Conservation (phyloP, 2,888 invertebrate genomes). For the Galeopsomyia nigrocyanea region DNA sequence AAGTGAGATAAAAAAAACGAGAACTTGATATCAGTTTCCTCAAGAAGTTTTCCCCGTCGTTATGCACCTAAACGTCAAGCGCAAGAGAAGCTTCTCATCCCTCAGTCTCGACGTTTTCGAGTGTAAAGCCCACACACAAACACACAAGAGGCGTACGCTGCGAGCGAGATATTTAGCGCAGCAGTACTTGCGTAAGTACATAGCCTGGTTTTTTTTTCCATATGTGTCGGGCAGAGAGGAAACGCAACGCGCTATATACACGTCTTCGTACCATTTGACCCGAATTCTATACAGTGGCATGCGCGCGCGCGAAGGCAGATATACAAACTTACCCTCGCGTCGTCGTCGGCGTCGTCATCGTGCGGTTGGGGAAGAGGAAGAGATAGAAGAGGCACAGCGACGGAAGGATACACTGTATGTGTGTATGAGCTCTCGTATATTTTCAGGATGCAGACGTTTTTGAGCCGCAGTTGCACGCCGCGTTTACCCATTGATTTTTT, state of each 20-base stretch:
- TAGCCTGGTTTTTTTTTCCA: constrained; percentile 20
- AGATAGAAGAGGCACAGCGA: background rate
- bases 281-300: constrained; percentile 14
- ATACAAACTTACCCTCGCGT: constrained; percentile 1
- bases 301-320: background rate
- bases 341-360: background rate
- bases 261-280: constrained; percentile 13
- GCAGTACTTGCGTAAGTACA: background rate
- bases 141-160: too few species aligned
- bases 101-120: background rate
- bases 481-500: constrained; percentile 37
- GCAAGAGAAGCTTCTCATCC: too few species aligned
- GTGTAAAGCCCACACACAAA: background rate
- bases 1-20: too few species aligned
- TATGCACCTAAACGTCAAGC: too few species aligned
- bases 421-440: background rate
- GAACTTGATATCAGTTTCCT: too few species aligned
- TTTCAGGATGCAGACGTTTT: constrained; percentile 19
- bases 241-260: background rate
- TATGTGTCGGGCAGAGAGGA: background rate
- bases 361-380: background rate
- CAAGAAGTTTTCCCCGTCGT: too few species aligned
- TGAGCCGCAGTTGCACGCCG: background rate
- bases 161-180: constrained; percentile 1
- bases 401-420: background rate